Evolutionary conservation across 2,888 invertebrate genomes (phyloP).

Genomic region (Gortyna flavago): DNA sequence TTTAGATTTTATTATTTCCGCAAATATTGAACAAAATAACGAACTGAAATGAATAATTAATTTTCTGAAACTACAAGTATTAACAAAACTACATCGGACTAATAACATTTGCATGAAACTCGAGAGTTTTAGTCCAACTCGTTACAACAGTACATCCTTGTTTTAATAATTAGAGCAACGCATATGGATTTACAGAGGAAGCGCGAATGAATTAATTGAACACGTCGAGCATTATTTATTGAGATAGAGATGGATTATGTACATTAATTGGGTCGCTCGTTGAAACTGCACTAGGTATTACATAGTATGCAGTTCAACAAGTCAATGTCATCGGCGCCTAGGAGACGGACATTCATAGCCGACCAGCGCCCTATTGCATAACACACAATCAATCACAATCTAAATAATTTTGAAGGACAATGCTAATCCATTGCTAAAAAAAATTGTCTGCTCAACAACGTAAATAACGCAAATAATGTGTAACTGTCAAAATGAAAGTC

Average conservation of each 20-base stretch:
- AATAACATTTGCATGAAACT: constrained; percentile 44
- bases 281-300: constrained; percentile 16
- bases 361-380: too few relatives aligned
- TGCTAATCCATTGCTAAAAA: too few relatives aligned
- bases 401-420: too few relatives aligned
- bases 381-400: too few relatives aligned
- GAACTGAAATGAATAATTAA: constrained; percentile 19
- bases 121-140: constrained; percentile 43
- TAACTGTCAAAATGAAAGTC: too few relatives aligned
- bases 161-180: constrained; percentile 56
- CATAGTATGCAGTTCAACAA: constrained; percentile 20
- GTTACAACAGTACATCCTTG: constrained; percentile 56
- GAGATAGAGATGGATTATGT: constrained; percentile 47
- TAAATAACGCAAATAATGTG: too few relatives aligned
- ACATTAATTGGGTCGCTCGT: constrained; percentile 15
- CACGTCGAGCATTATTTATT: constrained; percentile 52
- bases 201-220: constrained; percentile 57
- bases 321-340: constrained; percentile 24
- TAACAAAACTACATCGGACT: constrained; percentile 30
- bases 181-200: constrained; percentile 56
- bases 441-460: too few relatives aligned
- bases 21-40: constrained; percentile 5
- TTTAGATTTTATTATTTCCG: not conserved
- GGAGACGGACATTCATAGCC: not conserved
- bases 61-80: constrained; percentile 15